Evolutionary conservation across 2,888 invertebrate genomes (phyloP), one percentile per base, ranked within the genome.

Genomic region (Crossocerus cetratus): DNA sequence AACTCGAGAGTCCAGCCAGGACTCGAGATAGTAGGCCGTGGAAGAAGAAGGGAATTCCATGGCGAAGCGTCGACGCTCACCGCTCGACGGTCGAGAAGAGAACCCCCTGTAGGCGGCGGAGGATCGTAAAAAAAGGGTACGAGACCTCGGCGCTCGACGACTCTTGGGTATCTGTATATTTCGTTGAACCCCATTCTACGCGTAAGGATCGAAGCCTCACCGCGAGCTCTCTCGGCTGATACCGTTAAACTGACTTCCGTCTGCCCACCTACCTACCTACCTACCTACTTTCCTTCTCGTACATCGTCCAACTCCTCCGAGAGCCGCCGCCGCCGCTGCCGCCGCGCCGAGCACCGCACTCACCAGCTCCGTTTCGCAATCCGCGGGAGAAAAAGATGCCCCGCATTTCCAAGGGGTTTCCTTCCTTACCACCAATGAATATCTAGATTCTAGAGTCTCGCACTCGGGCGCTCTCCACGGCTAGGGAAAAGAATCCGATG

Each of bases 231-330:
- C 83, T 75, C 76, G 77, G 81, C 80, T 83, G 84, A 87, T 87
- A 88, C 88, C 88, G 88, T 88, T 88, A 88, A 86, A 84, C 84
- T 84, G 84, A 88, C 87, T 88, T 88, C 88, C 88, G 88, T 84
- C 86, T 86, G 80, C 82, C 85, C 81, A 87, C 87, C 86, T 86
- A 87, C 83, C 86, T 86, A 86, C 86, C 85, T 86, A 84, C 86
- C 86, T 87, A 86, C 88, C 86, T 87, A 86, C 85, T 83, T 85
- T 86, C 82, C 71, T 81, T 74, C 81, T 79, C 83, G 77, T 83
- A 78, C 69, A 78, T 82, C 83, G 82, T 75, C 68, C 78, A 65
- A 55, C 77, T 57, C 70, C 72, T 75, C 70, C 71, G n/a, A 69
- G 72, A 69, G 72, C 65, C 55, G 72, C 60, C 32, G 32, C 5